Percentiles rank a stretch among this genome's conserved stretches.
phyloP scores from a whole-genome alignment of 2,888 invertebrate genomes.

The Sesamia inferens region DNA sequence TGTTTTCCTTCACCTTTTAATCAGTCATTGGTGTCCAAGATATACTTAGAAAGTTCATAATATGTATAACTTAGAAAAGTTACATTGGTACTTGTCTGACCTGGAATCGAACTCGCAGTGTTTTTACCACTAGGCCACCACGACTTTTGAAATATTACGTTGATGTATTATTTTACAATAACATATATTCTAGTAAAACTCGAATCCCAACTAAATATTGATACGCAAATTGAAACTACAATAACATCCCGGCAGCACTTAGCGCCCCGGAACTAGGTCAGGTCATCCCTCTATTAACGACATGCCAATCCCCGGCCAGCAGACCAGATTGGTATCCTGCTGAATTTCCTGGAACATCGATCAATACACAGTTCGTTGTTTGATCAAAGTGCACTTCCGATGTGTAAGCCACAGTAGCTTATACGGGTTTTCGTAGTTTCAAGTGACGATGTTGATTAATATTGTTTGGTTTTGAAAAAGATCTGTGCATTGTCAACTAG shows the following conservation, averaged over 20 bases:
- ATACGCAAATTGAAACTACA: not conserved
- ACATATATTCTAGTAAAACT: not conserved
- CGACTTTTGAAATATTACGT: no score
- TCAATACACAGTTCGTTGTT: not conserved
- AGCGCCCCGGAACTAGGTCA: constrained; percentile 10
- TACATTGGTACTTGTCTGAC: no score
- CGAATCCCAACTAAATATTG: not conserved
- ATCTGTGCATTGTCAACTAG: no score
- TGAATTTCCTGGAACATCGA: not conserved
- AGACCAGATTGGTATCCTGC: not conserved
- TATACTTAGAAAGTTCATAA: no score
- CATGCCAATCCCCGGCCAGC: not conserved
- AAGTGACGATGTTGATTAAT: not conserved
- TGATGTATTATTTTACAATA: not conserved
- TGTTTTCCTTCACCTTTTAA: no score
- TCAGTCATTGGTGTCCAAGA: no score
- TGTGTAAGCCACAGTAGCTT: not conserved
- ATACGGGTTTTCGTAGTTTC: not conserved
- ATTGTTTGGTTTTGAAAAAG: not conserved
- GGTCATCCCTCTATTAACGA: constrained; percentile 13
- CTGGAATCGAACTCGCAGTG: no score
- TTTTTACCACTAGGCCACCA: no score
- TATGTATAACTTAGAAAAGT: no score
- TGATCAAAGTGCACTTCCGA: constrained; percentile 13
- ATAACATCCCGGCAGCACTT: not conserved